Base-by-base conservation (phyloP, 2,888 invertebrate genomes). In the Bombyx huttoni region DNA sequence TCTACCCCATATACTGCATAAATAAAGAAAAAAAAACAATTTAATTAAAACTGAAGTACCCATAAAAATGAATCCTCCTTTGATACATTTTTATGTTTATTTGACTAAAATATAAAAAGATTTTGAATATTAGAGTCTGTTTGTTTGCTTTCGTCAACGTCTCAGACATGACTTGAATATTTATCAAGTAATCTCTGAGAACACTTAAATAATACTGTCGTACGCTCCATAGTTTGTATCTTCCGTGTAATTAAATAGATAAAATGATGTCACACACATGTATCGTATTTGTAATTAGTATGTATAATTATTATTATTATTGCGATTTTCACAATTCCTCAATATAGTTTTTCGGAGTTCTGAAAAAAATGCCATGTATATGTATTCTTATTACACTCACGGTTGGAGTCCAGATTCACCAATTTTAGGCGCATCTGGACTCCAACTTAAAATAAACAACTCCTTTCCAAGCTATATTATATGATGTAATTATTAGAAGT, bases 161-260 rank as follows among this genome's bases (percentile, higher is more conserved):
- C 40, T 49, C 34, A 48, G 48, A 55, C 60, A 57, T 60, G 58
- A 56, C 57, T 58, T 55, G 60, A 60, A 60, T 60, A 57, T 56
- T 55, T 54, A 60, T 58, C 48, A 58, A 56, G 55, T 56, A 64
- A 64, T 63, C 66, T 67, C 64, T 66, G 62, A 59, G 51, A 53
- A 5, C 58, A 60, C 54, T 59, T 62, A 40, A 62, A 62, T 67
- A 59, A 61, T 67, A 62, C 60, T 64, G 66, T 63, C 63, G 60
- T 53, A 54, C 58, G 55, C 52, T 60, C 57, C 53, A 59, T 64
- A 56, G 55, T 53, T 52, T 62, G 63, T 59, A 58, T 70, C 70
- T 70, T 67, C 68, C 65, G 67, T 63, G 61, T 71, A 63, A 67
- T 67, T 68, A 71, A 60, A 58, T 58, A 57, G 53, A 52, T 53